Evolutionary conservation across 1,140 invertebrate species (phyloP).

Genomic region (Drosophila mojavensis): DNA sequence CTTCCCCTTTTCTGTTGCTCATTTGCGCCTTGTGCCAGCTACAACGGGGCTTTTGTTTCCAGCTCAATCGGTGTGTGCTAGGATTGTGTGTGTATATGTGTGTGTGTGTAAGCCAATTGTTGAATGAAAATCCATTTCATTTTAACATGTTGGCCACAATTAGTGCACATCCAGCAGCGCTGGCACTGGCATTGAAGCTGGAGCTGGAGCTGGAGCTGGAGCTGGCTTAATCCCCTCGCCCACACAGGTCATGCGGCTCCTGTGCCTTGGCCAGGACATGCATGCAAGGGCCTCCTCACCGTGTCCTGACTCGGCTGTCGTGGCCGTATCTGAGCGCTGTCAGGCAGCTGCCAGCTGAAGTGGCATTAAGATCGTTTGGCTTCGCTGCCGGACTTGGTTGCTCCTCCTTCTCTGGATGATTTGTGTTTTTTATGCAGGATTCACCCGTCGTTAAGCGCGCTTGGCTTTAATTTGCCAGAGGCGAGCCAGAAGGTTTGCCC

Average conservation of each 20-base stretch:
- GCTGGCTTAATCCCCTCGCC: constrained; percentile 40
- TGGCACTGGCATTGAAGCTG: constrained; percentile 55
- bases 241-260: constrained; percentile 11
- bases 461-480: constrained; percentile 64
- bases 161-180: constrained; percentile 69
- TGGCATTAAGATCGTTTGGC: constrained; percentile 71
- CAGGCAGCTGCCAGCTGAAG: constrained; percentile 79
- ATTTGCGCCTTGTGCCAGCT: constrained; percentile 40
- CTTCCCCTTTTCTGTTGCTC: constrained; percentile 21
- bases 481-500: background rate
- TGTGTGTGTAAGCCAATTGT: constrained; percentile 61
- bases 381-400: constrained; percentile 14
- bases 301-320: constrained; percentile 12
- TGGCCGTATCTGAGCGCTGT: constrained; percentile 72
- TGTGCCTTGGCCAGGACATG: constrained; percentile 47
- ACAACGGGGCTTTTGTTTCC: constrained; percentile 33
- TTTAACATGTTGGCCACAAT: constrained; percentile 83
- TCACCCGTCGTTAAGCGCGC: constrained; percentile 7
- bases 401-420: constrained; percentile 31
- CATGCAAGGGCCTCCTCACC: constrained; percentile 52
- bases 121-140: constrained; percentile 83
- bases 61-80: constrained; percentile 2
- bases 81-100: constrained; percentile 2
- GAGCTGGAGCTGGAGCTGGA: too few relatives aligned
- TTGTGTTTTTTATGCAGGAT: constrained; percentile 18